Evolutionary conservation across 1,140 invertebrate species (phyloP).

Genomic region (Maconellicoccus hirsutus): DNA sequence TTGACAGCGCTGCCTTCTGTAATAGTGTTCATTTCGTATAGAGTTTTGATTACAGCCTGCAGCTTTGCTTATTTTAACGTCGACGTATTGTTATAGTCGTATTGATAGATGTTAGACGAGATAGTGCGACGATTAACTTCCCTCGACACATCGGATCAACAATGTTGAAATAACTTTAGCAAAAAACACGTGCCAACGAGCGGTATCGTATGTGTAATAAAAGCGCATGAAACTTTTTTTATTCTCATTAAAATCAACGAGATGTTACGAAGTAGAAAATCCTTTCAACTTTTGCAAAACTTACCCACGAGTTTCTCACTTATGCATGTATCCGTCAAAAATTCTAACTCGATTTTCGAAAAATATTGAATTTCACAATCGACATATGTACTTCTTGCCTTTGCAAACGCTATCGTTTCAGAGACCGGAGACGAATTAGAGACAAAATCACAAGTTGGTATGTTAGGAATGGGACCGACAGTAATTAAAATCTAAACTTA

Average conservation of each 20-base stretch:
- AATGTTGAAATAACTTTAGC: too few relatives aligned
- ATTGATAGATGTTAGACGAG: too few relatives aligned
- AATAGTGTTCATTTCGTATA: too few relatives aligned
- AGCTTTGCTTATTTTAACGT: too few relatives aligned
- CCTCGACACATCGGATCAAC: too few relatives aligned
- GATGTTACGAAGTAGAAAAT: neutral
- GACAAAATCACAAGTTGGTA: neutral
- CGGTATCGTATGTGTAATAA: neutral
- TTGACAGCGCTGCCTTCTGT: too few relatives aligned
- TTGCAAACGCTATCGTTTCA: neutral
- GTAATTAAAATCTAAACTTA: constrained; percentile 5
- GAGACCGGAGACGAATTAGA: neutral
- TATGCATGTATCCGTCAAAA: neutral
- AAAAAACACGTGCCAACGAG: too few relatives aligned
- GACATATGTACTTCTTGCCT: too few relatives aligned
- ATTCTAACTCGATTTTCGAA: neutral
- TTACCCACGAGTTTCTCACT: neutral
- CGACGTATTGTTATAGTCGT: too few relatives aligned
- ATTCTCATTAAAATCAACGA: neutral
- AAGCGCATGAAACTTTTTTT: neutral
- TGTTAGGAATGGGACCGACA: constrained; percentile 7
- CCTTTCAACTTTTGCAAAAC: neutral
- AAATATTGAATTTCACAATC: neutral
- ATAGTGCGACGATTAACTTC: too few relatives aligned
- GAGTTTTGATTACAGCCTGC: too few relatives aligned